These are phyloP conservation scores for Steatornis caripensis DNA, from an alignment of 2,113 vertebrate species.

Conservation along the genomic window DNA sequence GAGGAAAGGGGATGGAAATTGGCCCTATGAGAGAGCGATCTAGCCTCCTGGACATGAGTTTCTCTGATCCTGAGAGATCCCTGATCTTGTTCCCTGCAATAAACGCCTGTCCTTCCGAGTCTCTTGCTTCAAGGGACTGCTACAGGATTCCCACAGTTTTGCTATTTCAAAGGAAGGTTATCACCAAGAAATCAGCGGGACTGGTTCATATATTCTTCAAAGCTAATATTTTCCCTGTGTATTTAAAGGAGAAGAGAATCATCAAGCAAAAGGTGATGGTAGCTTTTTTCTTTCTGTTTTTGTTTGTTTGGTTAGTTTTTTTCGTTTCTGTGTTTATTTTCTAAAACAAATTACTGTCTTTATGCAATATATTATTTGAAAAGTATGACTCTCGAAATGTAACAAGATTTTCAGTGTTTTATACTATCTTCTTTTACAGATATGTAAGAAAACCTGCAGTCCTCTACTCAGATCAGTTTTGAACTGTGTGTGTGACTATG, in stretches of 20 bases:
- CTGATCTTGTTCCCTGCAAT: not conserved
- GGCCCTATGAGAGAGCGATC: not conserved
- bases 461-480: not conserved
- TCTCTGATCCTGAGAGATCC: not conserved
- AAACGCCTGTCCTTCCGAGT: not conserved
- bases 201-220: not conserved
- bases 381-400: not conserved
- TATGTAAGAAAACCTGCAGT: not conserved
- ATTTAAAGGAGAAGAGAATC: not conserved
- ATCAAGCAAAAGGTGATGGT: not conserved
- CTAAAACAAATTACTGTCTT: not conserved
- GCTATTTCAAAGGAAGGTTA: not conserved
- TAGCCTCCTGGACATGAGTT: not conserved
- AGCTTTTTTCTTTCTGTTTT: not conserved
- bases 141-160: not conserved
- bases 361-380: not conserved
- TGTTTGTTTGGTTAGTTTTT: too few species aligned
- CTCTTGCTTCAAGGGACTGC: not conserved
- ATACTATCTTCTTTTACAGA: not conserved
- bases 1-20: not conserved
- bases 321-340: not conserved
- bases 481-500: not conserved
- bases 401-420: not conserved
- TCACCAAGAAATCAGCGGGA: not conserved
- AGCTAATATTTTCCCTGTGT: not conserved